Evolutionary conservation across 2,797 vertebrate species (phyloP).

Genomic region (Triplophysa yarkandensis): DNA sequence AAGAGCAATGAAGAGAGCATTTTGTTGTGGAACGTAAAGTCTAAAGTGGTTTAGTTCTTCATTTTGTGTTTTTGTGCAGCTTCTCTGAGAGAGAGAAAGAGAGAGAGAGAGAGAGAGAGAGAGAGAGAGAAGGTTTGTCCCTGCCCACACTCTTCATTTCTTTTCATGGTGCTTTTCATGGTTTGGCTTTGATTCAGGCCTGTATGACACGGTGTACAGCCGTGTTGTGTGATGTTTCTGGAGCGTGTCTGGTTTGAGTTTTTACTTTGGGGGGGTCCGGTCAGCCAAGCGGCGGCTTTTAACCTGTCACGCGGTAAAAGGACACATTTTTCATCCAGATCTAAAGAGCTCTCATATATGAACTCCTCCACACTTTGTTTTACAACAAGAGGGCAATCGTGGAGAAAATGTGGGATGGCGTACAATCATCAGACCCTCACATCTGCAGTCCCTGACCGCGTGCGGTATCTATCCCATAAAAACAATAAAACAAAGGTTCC

Average conservation of each 20-base stretch:
- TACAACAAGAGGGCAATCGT: slow-evolving; percentile 30
- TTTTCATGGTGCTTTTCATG: slow-evolving; percentile 7
- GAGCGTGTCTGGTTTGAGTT: slow-evolving; percentile 37
- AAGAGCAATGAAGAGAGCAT: not conserved
- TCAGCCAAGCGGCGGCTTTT: not conserved
- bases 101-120: slow-evolving; percentile 41
- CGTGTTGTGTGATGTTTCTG: slow-evolving; percentile 42
- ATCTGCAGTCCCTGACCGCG: not conserved
- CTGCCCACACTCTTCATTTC: not conserved
- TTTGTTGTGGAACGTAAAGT: not conserved
- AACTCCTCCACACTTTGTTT: slow-evolving; percentile 34
- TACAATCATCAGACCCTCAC: slow-evolving; percentile 13
- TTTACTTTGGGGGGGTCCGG: slow-evolving; percentile 30
- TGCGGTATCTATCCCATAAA: not conserved
- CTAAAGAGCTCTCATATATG: slow-evolving; percentile 22
- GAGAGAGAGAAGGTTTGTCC: slow-evolving; percentile 9
- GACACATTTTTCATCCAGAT: slow-evolving; percentile 51
- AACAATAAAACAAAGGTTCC: not conserved
- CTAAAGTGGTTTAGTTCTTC: slow-evolving; percentile 25
- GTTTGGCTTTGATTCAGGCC: slow-evolving; percentile 3
- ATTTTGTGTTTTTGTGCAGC: slow-evolving; percentile 52
- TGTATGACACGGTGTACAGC: slow-evolving; percentile 1
- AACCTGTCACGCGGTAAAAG: slow-evolving; percentile 47
- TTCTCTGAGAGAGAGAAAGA: slow-evolving; percentile 19
- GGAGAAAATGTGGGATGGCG: slow-evolving; percentile 7